A percentile compares a stretch with the other conserved stretches of the same genome.
These are phyloP conservation scores for Patiria pectinifera DNA, from an alignment of 53 echinoderm and acorn worm genomes.

Conservation along the genomic window DNA sequence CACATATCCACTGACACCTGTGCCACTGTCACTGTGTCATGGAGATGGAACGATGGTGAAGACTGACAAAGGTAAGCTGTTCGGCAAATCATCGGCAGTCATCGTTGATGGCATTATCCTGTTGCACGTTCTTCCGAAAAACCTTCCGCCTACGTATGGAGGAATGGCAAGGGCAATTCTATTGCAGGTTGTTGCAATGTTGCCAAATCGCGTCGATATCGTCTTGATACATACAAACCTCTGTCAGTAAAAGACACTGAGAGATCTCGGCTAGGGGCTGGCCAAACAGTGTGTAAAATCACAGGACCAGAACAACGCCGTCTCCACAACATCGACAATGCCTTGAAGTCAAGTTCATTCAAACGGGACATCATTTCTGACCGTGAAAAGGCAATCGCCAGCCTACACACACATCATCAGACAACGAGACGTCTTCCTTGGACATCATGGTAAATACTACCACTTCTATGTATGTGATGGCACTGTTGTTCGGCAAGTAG, in stretches of 20 bases:
- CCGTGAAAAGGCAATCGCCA: too few relatives aligned
- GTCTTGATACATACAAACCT: conserved; percentile 40
- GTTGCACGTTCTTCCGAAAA: not conserved
- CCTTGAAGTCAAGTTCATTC: not conserved
- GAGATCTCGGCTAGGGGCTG: too few relatives aligned
- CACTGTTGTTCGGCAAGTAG: too few relatives aligned
- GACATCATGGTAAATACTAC: too few relatives aligned
- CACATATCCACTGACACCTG: conserved; percentile 46
- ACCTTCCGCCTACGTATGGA: conserved; percentile 34
- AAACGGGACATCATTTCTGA: too few relatives aligned
- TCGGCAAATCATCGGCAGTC: not conserved
- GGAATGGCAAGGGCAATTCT: conserved; percentile 22
- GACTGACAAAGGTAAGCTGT: conserved; percentile 26
- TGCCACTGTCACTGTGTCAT: conserved; percentile 46
- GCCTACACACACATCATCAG: too few relatives aligned
- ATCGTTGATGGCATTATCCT: conserved; percentile 47
- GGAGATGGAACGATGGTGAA: conserved; percentile 49
- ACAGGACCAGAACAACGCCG: conserved; percentile 18
- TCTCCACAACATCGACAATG: not conserved
- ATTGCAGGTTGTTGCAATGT: not conserved
- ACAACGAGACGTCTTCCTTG: too few relatives aligned
- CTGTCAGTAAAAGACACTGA: conserved; percentile 38
- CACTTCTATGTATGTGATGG: too few relatives aligned
- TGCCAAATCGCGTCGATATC: not conserved
- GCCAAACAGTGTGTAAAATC: too few relatives aligned